phyloP scores from a whole-genome alignment of 2,888 invertebrate species.

The Eurytoma adleriae region DNA sequence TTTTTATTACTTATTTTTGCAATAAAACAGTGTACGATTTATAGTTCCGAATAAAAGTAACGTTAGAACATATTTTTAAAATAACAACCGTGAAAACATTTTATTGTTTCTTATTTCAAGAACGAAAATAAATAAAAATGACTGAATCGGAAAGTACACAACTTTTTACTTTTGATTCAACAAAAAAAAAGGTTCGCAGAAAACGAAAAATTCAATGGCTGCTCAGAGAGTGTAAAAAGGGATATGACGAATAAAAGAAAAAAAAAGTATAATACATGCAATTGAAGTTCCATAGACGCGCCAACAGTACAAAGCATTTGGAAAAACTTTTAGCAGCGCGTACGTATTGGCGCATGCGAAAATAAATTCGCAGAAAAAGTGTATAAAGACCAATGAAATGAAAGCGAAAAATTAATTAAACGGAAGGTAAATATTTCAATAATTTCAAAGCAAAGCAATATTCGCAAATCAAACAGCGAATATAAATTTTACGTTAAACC shows the following conservation, averaged over 20 bases:
- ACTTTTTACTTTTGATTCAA: not conserved
- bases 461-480: too few species aligned
- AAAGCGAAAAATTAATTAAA: not conserved
- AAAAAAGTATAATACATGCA: not conserved
- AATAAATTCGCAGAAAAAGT: not conserved
- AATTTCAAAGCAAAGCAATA: not conserved
- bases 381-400: not conserved
- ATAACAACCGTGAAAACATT: not conserved
- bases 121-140: not conserved
- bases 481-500: not conserved
- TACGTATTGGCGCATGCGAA: not conserved
- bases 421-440: not conserved
- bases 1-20: too few species aligned
- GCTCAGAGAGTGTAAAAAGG: not conserved
- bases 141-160: not conserved
- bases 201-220: too few species aligned
- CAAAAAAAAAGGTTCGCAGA: not conserved
- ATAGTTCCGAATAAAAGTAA: not conserved
- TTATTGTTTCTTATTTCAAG: not conserved
- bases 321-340: conserved; percentile 3
- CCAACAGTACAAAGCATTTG: not conserved
- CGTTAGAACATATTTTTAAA: not conserved
- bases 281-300: not conserved
- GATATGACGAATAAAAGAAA: not conserved
- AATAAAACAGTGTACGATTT: too few species aligned